Evolutionary conservation across 2,888 invertebrate species (phyloP).

Genomic region (Cepaea hortensis): DNA sequence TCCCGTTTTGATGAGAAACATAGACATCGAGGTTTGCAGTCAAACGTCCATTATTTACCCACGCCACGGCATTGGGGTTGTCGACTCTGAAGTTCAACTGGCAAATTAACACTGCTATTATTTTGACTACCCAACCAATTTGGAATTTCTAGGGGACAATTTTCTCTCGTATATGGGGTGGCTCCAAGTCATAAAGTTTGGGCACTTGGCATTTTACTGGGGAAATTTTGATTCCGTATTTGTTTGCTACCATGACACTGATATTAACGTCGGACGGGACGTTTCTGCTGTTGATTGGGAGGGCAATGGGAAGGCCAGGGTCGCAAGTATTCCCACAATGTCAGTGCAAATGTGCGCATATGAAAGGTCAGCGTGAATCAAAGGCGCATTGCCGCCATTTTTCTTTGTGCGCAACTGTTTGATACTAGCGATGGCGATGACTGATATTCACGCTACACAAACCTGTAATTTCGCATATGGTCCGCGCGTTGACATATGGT

Average conservation of each 20-base stretch:
- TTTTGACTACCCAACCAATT: conserved; percentile 27
- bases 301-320: not conserved
- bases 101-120: conserved; percentile 42
- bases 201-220: conserved; percentile 16
- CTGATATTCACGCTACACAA: too few relatives aligned
- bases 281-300: not conserved
- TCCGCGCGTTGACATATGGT: too few relatives aligned
- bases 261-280: not conserved
- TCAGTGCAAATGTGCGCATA: not conserved
- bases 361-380: not conserved
- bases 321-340: not conserved
- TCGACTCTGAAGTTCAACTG: conserved; percentile 21
- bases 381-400: not conserved
- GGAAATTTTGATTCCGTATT: not conserved
- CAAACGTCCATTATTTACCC: conserved; percentile 44
- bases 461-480: too few relatives aligned
- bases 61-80: conserved; percentile 24
- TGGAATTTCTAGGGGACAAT: not conserved
- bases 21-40: conserved; percentile 40
- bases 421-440: too few relatives aligned
- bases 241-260: conserved; percentile 29
- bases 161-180: not conserved
- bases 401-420: too few relatives aligned
- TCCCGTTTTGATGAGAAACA: conserved; percentile 43
- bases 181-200: conserved; percentile 25